Percentiles rank a stretch among this genome's conserved stretches.
phyloP scores from a whole-genome alignment of 2,113 vertebrate genomes.

The Tretioscincus oriximinensis region DNA sequence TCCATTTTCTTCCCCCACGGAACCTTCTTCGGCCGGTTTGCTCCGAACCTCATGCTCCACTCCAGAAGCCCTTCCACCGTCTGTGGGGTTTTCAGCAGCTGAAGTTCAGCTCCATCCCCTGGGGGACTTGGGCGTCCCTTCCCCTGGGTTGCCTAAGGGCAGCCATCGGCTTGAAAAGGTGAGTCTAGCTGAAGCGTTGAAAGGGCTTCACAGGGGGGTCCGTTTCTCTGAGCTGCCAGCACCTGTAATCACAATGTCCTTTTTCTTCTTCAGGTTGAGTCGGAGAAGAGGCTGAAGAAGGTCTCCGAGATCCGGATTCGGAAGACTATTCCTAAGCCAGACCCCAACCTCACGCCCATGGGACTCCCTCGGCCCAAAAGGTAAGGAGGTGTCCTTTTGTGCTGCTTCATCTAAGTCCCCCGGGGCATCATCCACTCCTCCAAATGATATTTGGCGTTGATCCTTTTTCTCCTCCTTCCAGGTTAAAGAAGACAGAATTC shows the following conservation, averaged over 20 bases:
- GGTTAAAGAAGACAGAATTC: slow-evolving; percentile 95
- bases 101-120: slow-evolving; percentile 54
- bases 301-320: slow-evolving; percentile 95
- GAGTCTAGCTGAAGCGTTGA: slow-evolving; percentile 19
- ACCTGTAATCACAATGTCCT: not conserved
- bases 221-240: not conserved
- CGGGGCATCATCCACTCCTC: not conserved
- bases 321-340: slow-evolving; percentile 85
- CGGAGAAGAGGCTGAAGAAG: slow-evolving; percentile 78
- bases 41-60: slow-evolving; percentile 63
- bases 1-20: slow-evolving; percentile 41
- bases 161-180: slow-evolving; percentile 69
- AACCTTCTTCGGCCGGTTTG: slow-evolving; percentile 48
- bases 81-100: slow-evolving; percentile 52
- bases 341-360: slow-evolving; percentile 92
- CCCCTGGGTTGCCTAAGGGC: slow-evolving; percentile 50
- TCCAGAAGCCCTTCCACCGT: slow-evolving; percentile 49
- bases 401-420: not conserved
- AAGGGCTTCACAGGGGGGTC: too few species aligned
- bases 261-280: slow-evolving; percentile 58
- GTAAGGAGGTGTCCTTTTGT: slow-evolving; percentile 50
- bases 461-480: slow-evolving; percentile 58
- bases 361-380: slow-evolving; percentile 94
- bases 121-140: slow-evolving; percentile 53
- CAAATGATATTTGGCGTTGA: not conserved